Conservation (phyloP, 2,888 invertebrate genomes). For the Sminthurinus aureus region DNA sequence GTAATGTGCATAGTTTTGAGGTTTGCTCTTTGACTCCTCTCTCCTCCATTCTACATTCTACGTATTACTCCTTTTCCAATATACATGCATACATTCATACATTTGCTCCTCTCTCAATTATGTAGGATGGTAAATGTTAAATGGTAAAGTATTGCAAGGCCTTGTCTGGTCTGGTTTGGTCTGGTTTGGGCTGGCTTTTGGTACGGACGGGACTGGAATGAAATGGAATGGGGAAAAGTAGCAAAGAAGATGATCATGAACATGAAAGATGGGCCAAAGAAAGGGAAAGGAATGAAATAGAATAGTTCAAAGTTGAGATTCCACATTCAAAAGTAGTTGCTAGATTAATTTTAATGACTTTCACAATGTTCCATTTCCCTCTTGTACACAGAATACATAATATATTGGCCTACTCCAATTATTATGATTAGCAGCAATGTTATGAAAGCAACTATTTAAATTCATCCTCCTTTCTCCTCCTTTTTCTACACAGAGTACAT, state of each 20-base stretch:
- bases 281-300: background rate
- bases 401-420: background rate
- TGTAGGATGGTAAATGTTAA: background rate
- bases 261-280: background rate
- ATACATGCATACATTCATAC: background rate
- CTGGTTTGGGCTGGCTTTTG: too few species aligned
- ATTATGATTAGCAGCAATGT: background rate
- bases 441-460: slow-evolving; percentile 3
- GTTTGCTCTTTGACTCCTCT: background rate
- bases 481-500: background rate
- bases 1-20: slow-evolving; percentile 28
- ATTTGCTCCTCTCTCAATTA: background rate
- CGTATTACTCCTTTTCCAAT: background rate
- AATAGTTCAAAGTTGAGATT: background rate
- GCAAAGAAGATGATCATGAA: background rate
- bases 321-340: background rate
- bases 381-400: background rate
- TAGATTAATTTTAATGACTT: slow-evolving; percentile 31
- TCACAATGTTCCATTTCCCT: background rate
- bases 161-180: too few species aligned
- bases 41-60: background rate
- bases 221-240: background rate
- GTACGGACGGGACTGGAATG: too few species aligned
- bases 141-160: too few species aligned
- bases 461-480: too few species aligned